Base-by-base conservation (phyloP, 2,113 vertebrate genomes). In the Phylloscopus trochilus region DNA sequence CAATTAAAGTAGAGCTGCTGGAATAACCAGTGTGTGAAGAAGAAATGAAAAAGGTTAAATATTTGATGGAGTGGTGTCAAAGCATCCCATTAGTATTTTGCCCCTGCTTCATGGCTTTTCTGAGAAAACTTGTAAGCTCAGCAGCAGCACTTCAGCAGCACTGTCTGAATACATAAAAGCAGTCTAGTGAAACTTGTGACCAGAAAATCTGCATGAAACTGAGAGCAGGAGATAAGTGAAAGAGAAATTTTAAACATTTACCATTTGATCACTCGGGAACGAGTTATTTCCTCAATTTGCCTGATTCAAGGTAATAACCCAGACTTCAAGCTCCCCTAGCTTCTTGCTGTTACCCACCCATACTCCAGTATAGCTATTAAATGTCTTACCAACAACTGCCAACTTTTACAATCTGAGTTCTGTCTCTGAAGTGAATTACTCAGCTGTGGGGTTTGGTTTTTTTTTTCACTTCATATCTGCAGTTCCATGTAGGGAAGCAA, bases 31-130 rank as follows among this genome's bases (percentile, higher is more conserved):
- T 66, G 44, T 94, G 72, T 78, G 83, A 94, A 90, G 76, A 85
- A 96, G 88, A 90, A 95, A 90, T 60, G 83, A 90, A 70, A 89
- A 85, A 93, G 93, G 90, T 94, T 95, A 96, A 95, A 95, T 96
- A 95, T 95, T 96, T 95, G 94, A 96, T 90, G 69, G 95, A 96
- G 64, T 47, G 30, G 60, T 96, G 86, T 96, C 92, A 92, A 72
- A 97, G 53, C 64, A 93, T 68, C 88, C 80, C 85, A 93, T 97
- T 92, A 96, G 76, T 87, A 78, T 92, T 83, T 96, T 90, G 64
- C 37, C 73, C 62, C 79, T 26, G 60, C 51, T 94, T 92, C 79
- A 27, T 74, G 63, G 87, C 59, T 97, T 94, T 92, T 90, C 90
- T 83, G 90, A 68, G 83, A 68, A 87, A 93, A 92, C 64, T 53